Evolutionary conservation across 64 coral and sea anemone species (phyloP), one percentile per base, ranked within the genome.

Genomic region (Acropora yongei): DNA sequence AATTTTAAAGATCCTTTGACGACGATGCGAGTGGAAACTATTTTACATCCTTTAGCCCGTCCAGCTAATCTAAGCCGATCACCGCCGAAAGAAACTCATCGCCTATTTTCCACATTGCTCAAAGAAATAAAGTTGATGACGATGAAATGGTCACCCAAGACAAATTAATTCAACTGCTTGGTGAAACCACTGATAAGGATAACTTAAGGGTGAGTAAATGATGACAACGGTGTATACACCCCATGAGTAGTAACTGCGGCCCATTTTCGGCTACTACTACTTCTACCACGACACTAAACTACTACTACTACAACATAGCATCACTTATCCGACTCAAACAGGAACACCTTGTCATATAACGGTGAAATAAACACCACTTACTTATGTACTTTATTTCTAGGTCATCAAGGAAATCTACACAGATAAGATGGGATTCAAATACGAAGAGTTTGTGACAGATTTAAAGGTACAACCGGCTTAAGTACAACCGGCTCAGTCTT

Each of bases 381-480:
- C 58, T 66, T 47, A 3, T 83, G 16, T 13, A 30, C 30, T 30
- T 30, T 30, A 30, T 66, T 14, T 66, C 41, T 66, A 83, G 80
- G 40, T 66, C 0, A 67, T 83, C 42, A 44, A 66, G 57, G 80
- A 63, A 4, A 66, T 83, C 0, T 83, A 83, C 80, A 66, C 57
- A 47, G 80, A 66, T 57, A 58, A 67, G 39, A 83, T 42, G 41
- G 58, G 58, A 8, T 83, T 83, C 41, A 83, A 83, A 47, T 83
- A 45, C 41, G 57, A 83, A 68, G 80, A 83, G 58, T 83, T 83
- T 67, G 13, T 83, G 14, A 39, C 42, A 2, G 80, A 83, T 83
- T 66, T 83, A 41, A 43, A 83, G 80, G 80, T 67, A 18, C 18
- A 13, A 4, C 30, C 30, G 30, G 30, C 30, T 30, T 30, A 30